Conservation (phyloP, 2,888 invertebrate species). For the Lasioglossum lativentre region DNA sequence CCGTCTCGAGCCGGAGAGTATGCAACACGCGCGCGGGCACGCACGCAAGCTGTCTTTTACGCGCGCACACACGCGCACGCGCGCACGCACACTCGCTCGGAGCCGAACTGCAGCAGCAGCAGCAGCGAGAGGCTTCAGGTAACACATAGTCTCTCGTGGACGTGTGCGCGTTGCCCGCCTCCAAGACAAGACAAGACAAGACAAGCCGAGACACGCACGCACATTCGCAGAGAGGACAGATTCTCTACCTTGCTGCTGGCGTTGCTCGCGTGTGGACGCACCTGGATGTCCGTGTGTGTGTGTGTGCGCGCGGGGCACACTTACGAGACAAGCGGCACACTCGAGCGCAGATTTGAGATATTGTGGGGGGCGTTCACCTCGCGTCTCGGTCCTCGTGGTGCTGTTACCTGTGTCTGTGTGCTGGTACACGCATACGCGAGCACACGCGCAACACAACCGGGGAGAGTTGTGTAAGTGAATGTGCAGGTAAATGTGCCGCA, state of each 20-base stretch:
- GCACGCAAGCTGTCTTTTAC: slow-evolving; percentile 38
- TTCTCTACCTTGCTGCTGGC: background rate
- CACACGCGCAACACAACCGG: background rate
- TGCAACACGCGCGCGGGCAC: slow-evolving; percentile 46
- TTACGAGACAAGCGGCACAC: slow-evolving; percentile 63
- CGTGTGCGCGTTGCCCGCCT: slow-evolving; percentile 17
- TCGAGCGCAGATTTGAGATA: slow-evolving; percentile 80
- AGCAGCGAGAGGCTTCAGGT: slow-evolving; percentile 57
- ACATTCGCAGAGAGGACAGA: background rate
- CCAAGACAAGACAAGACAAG: slow-evolving; percentile 8
- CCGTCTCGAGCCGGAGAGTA: slow-evolving; percentile 46
- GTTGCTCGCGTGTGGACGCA: slow-evolving; percentile 17
- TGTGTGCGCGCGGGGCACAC: slow-evolving; percentile 14
- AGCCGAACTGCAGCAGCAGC: slow-evolving; percentile 15
- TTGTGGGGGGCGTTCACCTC: slow-evolving; percentile 82
- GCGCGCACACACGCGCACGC: slow-evolving; percentile 23
- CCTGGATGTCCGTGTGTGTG: too few species aligned
- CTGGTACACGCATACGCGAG: background rate
- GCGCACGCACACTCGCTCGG: too few species aligned
- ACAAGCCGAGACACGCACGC: background rate
- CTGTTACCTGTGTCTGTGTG: slow-evolving; percentile 80
- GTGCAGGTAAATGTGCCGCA: background rate
- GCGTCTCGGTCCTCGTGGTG: slow-evolving; percentile 71
- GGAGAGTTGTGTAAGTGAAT: background rate
- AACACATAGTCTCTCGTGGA: slow-evolving; percentile 35